Base-by-base conservation (phyloP, 2,888 invertebrate species). In the Andrena bucephala region DNA sequence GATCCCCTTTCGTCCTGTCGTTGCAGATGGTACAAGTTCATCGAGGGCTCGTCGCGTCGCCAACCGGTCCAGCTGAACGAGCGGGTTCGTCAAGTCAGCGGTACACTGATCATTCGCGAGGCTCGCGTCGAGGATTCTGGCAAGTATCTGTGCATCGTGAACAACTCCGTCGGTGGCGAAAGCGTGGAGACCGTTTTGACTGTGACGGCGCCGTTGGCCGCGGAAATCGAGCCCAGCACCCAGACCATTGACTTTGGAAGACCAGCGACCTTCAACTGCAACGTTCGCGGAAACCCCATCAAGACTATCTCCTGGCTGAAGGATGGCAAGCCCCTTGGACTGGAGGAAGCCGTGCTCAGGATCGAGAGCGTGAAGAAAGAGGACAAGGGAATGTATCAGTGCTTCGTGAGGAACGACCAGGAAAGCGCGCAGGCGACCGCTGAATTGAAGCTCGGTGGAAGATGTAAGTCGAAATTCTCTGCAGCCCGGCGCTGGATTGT, bases 321-420 rank as follows among this genome's bases (percentile, higher is more conserved):
- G 94, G 98, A 99, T 93, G 98, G 99, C 87, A 97, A 97, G 94
- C 96, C 96, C 77, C 95, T 99, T 91, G 97, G 97, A 80, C 97
- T 97, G 91, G 96, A 96, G 89, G 98, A 98, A 90, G 96, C 97
- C 5, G 96, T 97, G 75, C 94, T 99, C 62, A 96, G 97, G 86
- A 98, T 99, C 90, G 97, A 97, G 91, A 97, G 98, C 1, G 98
- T 99, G 0, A 97, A 98, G 94, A 97, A 98, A 91, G 98, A 98
- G 94, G 99, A 99, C 94, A 98, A 98, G 93, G 99, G 99, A 91
- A 99, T 99, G 98, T 99, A 99, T 94, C 99, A 99, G 93, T 99
- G 99, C 93, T 98, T 99, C 92, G 97, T 98, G 69, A 95, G 98
- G 75, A 98, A 98, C 93, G 98, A 98, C 90, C 97, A 98, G 93